These are phyloP conservation scores for Prionace glauca DNA, from an alignment of 2,797 vertebrate genomes.

Conservation along the genomic window DNA sequence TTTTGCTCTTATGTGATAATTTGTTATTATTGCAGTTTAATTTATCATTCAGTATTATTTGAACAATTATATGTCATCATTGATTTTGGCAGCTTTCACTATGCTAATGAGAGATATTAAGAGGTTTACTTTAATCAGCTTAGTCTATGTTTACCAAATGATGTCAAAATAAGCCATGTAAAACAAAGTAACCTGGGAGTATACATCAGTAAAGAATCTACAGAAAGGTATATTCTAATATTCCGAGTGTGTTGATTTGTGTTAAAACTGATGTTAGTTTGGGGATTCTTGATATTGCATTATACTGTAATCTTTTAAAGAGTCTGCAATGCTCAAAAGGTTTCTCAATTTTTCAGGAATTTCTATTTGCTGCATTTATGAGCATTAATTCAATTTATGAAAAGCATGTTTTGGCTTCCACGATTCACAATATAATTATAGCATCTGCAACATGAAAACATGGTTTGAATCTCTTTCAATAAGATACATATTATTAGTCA, in stretches of 20 bases:
- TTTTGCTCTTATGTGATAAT: not conserved
- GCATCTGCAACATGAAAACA: not conserved
- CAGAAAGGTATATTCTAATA: not conserved
- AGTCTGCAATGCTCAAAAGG: not conserved
- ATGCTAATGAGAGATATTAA: not conserved
- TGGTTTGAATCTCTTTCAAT: constrained; percentile 5
- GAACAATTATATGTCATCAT: not conserved
- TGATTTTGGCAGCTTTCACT: not conserved
- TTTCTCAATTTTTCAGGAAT: constrained; percentile 4
- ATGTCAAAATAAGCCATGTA: not conserved
- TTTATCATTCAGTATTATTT: constrained; percentile 11
- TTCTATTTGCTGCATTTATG: not conserved
- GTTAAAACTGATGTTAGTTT: not conserved
- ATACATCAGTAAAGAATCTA: not conserved
- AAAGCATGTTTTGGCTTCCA: not conserved
- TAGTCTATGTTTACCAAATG: not conserved
- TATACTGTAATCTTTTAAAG: not conserved
- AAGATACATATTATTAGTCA: not conserved
- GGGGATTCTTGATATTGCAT: not conserved
- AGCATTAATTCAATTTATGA: not conserved
- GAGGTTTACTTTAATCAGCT: not conserved
- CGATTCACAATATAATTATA: not conserved
- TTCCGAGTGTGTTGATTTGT: not conserved
- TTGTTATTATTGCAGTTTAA: not conserved
- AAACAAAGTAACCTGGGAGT: not conserved